These are phyloP conservation scores for Philopedon plagiatum DNA, from an alignment of 2,888 invertebrate genomes.

Conservation along the genomic window DNA sequence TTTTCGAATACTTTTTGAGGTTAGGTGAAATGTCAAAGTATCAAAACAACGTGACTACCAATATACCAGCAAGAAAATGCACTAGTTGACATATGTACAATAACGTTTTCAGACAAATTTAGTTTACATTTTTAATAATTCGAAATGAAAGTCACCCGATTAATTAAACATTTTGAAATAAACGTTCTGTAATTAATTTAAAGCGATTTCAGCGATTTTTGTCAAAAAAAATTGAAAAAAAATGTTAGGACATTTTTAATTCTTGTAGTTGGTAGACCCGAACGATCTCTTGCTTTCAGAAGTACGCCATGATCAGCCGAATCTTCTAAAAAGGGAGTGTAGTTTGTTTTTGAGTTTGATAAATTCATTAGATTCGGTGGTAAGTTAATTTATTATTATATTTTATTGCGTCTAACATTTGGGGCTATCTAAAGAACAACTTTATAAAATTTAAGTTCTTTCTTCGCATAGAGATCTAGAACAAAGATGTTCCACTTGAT, in stretches of 20 bases:
- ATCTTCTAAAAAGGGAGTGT: constrained; percentile 66
- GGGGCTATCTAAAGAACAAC: not conserved
- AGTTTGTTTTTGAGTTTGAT: constrained; percentile 64
- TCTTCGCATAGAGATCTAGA: not conserved
- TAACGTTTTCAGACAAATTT: not conserved
- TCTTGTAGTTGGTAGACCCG: constrained; percentile 20
- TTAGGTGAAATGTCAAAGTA: constrained; percentile 49
- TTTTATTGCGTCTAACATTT: not conserved
- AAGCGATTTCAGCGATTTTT: not conserved
- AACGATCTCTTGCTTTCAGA: constrained; percentile 32
- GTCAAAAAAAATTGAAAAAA: not conserved
- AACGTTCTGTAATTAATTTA: not conserved
- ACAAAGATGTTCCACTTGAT: not conserved
- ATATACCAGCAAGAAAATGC: constrained; percentile 1
- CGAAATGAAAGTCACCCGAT: not conserved
- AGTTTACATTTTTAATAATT: not conserved
- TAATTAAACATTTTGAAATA: not conserved
- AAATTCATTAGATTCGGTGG: constrained; percentile 24
- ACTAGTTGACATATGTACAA: not conserved
- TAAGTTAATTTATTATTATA: constrained; percentile 17
- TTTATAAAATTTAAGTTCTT: not conserved
- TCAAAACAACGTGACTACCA: constrained; percentile 19
- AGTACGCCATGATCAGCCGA: constrained; percentile 67
- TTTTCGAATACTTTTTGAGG: constrained; percentile 45
- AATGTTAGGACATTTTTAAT: constrained; percentile 3